A percentile compares a stretch with the other conserved stretches of the same genome.
Evolutionary conservation across 2,797 vertebrate species (phyloP).

Genomic region (Cossypha niveicapilla): DNA sequence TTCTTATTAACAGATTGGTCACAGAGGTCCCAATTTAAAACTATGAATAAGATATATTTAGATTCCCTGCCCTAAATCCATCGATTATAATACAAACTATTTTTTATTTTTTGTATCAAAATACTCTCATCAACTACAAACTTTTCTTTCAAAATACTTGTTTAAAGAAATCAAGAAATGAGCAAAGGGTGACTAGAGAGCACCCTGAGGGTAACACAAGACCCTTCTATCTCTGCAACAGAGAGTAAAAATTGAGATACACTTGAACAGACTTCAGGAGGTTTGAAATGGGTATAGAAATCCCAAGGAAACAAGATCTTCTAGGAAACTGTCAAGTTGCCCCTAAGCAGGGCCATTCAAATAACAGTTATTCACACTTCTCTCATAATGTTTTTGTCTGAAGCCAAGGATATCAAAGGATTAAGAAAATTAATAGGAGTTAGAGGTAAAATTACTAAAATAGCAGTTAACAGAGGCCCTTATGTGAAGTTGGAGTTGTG

Average conservation of each 20-base stretch:
- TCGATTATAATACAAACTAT: neutral
- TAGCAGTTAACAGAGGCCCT: neutral
- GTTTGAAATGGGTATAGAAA: neutral
- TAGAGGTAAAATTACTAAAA: neutral
- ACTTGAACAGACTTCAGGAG: neutral
- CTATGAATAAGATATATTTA: slow-evolving; percentile 45
- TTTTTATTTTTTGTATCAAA: neutral
- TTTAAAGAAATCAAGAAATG: neutral
- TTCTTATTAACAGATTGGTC: slow-evolving; percentile 53
- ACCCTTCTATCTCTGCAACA: neutral
- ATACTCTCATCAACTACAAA: neutral
- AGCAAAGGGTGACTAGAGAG: neutral
- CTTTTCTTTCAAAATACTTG: neutral
- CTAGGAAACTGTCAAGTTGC: neutral
- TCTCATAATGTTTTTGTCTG: neutral
- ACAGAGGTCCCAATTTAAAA: slow-evolving; percentile 28
- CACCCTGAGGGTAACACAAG: neutral
- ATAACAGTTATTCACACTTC: neutral
- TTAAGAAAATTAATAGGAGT: neutral
- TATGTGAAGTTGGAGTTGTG: neutral
- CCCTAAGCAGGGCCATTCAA: neutral
- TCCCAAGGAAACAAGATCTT: neutral
- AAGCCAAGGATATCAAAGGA: neutral
- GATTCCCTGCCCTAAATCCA: slow-evolving; percentile 47
- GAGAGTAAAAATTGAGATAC: neutral